phyloP scores from a whole-genome alignment of 2,888 invertebrate species.

The Mythimna ferrago region DNA sequence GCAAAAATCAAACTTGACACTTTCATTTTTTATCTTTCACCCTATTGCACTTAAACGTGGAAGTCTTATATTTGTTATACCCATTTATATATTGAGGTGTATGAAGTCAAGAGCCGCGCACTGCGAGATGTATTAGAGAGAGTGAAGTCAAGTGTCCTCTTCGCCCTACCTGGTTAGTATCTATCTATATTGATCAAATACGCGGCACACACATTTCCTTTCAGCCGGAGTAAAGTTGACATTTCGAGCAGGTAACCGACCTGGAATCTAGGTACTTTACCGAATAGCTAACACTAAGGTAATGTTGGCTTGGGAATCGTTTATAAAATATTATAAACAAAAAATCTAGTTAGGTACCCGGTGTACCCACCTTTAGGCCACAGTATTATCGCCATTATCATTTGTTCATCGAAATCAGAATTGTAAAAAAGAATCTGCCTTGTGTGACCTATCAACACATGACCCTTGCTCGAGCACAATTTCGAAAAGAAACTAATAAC shows the following conservation, averaged over 20 bases:
- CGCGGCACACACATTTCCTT: conserved; percentile 14
- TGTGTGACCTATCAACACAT: neutral
- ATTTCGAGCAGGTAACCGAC: neutral
- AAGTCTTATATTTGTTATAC: neutral
- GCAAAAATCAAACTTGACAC: too few relatives aligned
- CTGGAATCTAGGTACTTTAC: neutral
- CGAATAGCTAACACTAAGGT: conserved; percentile 18
- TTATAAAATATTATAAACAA: conserved; percentile 4
- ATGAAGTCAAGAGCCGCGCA: neutral
- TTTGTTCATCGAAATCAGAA: neutral
- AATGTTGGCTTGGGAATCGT: neutral
- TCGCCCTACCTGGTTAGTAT: neutral
- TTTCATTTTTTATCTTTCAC: too few relatives aligned
- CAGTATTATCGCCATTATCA: neutral
- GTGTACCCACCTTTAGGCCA: too few relatives aligned
- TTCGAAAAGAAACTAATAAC: neutral
- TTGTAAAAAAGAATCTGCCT: neutral
- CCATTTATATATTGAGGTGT: neutral
- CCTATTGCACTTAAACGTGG: neutral
- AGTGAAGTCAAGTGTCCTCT: conserved; percentile 6
- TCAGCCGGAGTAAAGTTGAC: conserved; percentile 20
- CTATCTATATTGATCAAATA: conserved; percentile 11
- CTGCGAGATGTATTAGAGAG: conserved; percentile 21
- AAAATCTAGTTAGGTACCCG: neutral
- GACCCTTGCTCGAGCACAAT: neutral